These are phyloP conservation scores for Celastrina argiolus DNA, from an alignment of 2,888 invertebrate species.

Conservation along the genomic window DNA sequence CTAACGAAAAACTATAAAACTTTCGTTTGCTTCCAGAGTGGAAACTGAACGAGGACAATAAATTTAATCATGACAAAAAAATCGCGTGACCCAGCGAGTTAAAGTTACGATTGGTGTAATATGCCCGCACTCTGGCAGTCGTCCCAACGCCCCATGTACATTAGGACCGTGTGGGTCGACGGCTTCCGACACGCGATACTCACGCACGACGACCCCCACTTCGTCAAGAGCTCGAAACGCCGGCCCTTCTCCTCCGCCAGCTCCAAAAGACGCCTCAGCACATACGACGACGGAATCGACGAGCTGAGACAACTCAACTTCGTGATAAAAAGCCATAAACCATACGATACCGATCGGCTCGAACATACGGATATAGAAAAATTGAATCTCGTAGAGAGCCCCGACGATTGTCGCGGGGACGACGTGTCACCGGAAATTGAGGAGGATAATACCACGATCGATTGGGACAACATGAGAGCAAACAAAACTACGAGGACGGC, in stretches of 20 bases:
- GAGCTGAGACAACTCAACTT: constrained; percentile 53
- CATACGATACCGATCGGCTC: constrained; percentile 38
- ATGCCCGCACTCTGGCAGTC: constrained; percentile 81
- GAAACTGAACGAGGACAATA: constrained; percentile 26
- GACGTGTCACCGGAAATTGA: constrained; percentile 51
- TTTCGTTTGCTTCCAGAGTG: constrained; percentile 9
- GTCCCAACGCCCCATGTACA: constrained; percentile 79
- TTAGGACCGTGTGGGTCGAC: constrained; percentile 83
- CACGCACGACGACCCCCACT: constrained; percentile 79
- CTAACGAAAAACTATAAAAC: neutral
- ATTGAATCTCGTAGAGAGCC: constrained; percentile 54
- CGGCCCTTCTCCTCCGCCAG: constrained; percentile 61
- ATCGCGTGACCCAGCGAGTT: constrained; percentile 52
- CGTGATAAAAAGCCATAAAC: constrained; percentile 52
- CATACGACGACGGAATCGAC: constrained; percentile 47
- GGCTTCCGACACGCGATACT: constrained; percentile 84
- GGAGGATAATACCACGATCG: constrained; percentile 43
- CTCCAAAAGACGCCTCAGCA: constrained; percentile 44
- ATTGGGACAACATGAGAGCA: constrained; percentile 53
- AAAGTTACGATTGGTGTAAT: constrained; percentile 42
- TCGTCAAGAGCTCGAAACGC: constrained; percentile 46
- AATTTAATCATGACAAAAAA: constrained; percentile 57
- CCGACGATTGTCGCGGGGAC: constrained; percentile 52
- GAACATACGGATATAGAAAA: constrained; percentile 47
- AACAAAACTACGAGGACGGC: constrained; percentile 59